These are phyloP conservation scores for Scaptomyza hsui DNA, from an alignment of 1,140 invertebrate genomes.

Conservation along the genomic window DNA sequence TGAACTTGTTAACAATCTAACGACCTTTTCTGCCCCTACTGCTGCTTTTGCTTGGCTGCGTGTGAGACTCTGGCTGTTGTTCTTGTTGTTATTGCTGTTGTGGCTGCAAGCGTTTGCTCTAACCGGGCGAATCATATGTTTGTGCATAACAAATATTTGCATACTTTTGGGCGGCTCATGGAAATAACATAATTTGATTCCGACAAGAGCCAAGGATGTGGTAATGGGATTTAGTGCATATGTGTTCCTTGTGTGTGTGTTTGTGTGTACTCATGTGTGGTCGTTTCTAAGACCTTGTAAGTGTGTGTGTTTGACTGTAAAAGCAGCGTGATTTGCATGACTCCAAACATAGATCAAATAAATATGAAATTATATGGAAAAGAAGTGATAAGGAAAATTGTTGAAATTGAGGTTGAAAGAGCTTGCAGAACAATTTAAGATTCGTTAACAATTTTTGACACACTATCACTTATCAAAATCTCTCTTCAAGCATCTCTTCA, in stretches of 20 bases:
- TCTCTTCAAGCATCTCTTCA: background rate
- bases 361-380: no score
- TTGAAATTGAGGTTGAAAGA: no score
- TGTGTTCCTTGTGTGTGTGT: constrained; percentile 13
- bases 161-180: constrained; percentile 71
- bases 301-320: background rate
- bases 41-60: background rate
- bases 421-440: no score
- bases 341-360: background rate
- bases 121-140: constrained; percentile 65
- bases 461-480: no score
- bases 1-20: constrained; percentile 82
- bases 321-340: background rate
- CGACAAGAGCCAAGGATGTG: constrained; percentile 26
- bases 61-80: constrained; percentile 13
- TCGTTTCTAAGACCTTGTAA: background rate
- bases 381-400: no score
- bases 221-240: constrained; percentile 59
- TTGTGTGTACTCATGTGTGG: constrained; percentile 21
- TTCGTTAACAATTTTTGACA: no score
- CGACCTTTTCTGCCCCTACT: constrained; percentile 59
- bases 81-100: constrained; percentile 28
- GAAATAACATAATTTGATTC: constrained; percentile 82
- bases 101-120: constrained; percentile 39
- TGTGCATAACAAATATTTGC: constrained; percentile 74